Evolutionary conservation across 2,888 invertebrate genomes (phyloP).

Genomic region (Apoderus coryli): DNA sequence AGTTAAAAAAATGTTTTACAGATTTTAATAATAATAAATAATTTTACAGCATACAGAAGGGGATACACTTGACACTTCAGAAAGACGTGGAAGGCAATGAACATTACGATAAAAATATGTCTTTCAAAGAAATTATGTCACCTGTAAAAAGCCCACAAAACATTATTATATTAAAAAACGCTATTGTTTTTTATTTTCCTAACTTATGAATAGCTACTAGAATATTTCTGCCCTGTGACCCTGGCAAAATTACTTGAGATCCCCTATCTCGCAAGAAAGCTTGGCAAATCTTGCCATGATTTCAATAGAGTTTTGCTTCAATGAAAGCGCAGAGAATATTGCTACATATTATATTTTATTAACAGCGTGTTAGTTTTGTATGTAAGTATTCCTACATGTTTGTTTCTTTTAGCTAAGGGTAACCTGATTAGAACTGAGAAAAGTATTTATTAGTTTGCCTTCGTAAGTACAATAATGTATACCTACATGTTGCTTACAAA

Average conservation of each 20-base stretch:
- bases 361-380: conserved; percentile 1
- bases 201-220: conserved; percentile 1
- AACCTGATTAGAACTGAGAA: conserved; percentile 2
- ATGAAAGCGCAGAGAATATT: conserved; percentile 1
- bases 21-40: conserved; percentile 3
- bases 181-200: conserved; percentile 3
- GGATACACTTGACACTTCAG: conserved; percentile 2
- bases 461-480: conserved; percentile 1
- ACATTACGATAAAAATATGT: conserved; percentile 1
- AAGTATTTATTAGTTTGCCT: neutral
- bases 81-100: conserved; percentile 1
- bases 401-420: conserved; percentile 2
- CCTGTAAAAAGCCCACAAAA: conserved; percentile 1
- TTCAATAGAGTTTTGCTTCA: conserved; percentile 3
- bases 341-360: neutral
- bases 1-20: conserved; percentile 1
- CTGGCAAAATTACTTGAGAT: neutral
- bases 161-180: conserved; percentile 2
- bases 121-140: conserved; percentile 2
- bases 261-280: conserved; percentile 1
- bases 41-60: conserved; percentile 1
- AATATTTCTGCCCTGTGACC: too few relatives aligned
- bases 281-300: conserved; percentile 2
- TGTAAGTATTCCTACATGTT: conserved; percentile 1
- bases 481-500: conserved; percentile 1